Evolutionary conservation across 2,888 invertebrate species (phyloP).

Genomic region (Pollenia angustigena): DNA sequence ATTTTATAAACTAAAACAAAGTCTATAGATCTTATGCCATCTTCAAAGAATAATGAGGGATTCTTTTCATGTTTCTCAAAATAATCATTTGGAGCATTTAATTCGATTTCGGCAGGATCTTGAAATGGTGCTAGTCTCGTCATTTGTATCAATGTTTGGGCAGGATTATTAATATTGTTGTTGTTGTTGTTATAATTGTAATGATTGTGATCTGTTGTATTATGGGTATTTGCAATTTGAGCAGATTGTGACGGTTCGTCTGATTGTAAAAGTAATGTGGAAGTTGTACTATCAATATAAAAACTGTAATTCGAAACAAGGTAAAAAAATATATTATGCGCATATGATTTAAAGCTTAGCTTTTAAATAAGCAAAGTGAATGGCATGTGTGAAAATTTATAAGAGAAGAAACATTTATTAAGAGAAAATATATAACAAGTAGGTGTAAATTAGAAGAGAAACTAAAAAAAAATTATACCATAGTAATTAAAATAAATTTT

Average conservation of each 20-base stretch:
- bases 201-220: conserved; percentile 71
- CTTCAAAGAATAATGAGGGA: conserved; percentile 87
- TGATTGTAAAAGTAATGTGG: conserved; percentile 77
- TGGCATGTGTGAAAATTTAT: conserved; percentile 19
- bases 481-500: background rate
- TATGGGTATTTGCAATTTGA: conserved; percentile 55
- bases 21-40: conserved; percentile 90
- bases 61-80: conserved; percentile 77
- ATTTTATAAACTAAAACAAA: conserved; percentile 92
- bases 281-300: conserved; percentile 76
- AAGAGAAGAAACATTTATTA: background rate
- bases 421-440: conserved; percentile 39
- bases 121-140: conserved; percentile 72
- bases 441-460: conserved; percentile 36
- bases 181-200: conserved; percentile 69
- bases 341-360: background rate
- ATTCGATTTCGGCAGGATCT: conserved; percentile 69
- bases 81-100: conserved; percentile 76
- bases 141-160: conserved; percentile 77
- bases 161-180: conserved; percentile 39
- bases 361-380: background rate
- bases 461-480: background rate
- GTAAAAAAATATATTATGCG: conserved; percentile 3
- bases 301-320: conserved; percentile 57
- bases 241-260: conserved; percentile 59